Evolutionary conservation across 53 echinoderm and acorn worm genomes (phyloP), one percentile per base, ranked within the genome.

Genomic region (Arbacia lixula): DNA sequence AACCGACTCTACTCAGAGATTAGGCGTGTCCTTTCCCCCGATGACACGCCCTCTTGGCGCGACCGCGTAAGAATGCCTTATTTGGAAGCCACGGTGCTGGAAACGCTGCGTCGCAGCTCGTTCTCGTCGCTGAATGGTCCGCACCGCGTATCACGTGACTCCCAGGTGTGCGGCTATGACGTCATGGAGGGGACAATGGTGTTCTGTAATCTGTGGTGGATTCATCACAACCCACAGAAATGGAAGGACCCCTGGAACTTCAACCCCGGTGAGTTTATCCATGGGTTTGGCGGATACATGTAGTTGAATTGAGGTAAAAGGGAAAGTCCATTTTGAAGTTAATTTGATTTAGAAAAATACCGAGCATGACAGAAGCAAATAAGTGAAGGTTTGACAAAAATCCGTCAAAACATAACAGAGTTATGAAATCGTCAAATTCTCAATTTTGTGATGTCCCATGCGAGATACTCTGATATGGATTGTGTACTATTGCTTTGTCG

Each of bases 41-140:
- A 36, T 12, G 58, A 31, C 22, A 5, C 16, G 32, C 86, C 90
- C 30, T 76, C 76, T 12, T 95, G 95, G 95, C 73, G 80, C 6
- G 90, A 93, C 74, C 90, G 89, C 17, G 56, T 77, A 4, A 60
- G 71, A 60, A 86, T 95, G 35, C 95, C 91, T 39, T 95, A 95
- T 56, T 86, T 95, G 16, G 85, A 93, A 40, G 92, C 93, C 55
- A 80, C 95, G 0, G 92, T 95, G 14, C 85, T 95, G 12, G 95
- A 95, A 57, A 88, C 88, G 1, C 36, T 95, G 66, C 66, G 95
- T 62, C 66, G 77, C 67, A 91, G 90, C 63, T 90, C 95, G 1
- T 90, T 91, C 32, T 95, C 95, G 14, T 95, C 92, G 0, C 89
- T 95, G 51, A 95, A 95, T 85, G 93, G 87, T 36, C 91, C 91